Evolutionary conservation across 1,140 invertebrate species (phyloP).

Genomic region (Psix sp.): DNA sequence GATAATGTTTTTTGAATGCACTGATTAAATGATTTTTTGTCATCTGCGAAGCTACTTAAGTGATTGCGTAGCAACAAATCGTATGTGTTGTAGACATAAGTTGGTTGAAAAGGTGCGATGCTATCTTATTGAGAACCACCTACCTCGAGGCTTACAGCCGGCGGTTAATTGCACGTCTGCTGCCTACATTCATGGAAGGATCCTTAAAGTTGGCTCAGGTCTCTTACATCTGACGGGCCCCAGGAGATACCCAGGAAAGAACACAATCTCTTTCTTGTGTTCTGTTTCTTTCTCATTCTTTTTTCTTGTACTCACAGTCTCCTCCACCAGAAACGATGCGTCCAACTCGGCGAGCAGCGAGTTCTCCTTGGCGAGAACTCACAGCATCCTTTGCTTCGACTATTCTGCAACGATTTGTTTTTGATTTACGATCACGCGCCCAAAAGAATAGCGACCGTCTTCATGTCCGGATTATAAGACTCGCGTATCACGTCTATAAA

Average conservation of each 20-base stretch:
- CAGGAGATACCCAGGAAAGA: constrained; percentile 42
- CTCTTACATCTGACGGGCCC: constrained; percentile 52
- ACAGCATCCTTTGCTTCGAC: constrained; percentile 35
- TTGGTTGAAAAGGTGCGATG: constrained; percentile 49
- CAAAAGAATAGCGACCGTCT: constrained; percentile 58
- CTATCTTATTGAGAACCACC: constrained; percentile 63
- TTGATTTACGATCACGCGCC: constrained; percentile 60
- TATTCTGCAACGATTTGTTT: constrained; percentile 52
- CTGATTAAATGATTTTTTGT: constrained; percentile 31
- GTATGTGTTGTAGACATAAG: constrained; percentile 39
- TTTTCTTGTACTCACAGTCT: too few relatives aligned
- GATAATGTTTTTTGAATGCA: not conserved
- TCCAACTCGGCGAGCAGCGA: too few relatives aligned
- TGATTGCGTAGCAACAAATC: constrained; percentile 53
- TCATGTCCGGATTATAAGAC: constrained; percentile 48
- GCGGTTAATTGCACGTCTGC: constrained; percentile 75
- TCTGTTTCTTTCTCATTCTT: constrained; percentile 8
- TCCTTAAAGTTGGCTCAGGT: constrained; percentile 68
- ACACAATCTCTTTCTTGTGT: not conserved
- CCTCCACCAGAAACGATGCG: too few relatives aligned
- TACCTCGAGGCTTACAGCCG: constrained; percentile 68
- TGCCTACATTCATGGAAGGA: constrained; percentile 64
- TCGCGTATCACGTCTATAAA: constrained; percentile 56
- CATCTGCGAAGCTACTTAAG: constrained; percentile 38
- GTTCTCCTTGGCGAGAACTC: constrained; percentile 31